A percentile compares a stretch with the other conserved stretches of the same genome.
phyloP scores from a whole-genome alignment of 1,140 invertebrate species.

The Platyscapa corneri region DNA sequence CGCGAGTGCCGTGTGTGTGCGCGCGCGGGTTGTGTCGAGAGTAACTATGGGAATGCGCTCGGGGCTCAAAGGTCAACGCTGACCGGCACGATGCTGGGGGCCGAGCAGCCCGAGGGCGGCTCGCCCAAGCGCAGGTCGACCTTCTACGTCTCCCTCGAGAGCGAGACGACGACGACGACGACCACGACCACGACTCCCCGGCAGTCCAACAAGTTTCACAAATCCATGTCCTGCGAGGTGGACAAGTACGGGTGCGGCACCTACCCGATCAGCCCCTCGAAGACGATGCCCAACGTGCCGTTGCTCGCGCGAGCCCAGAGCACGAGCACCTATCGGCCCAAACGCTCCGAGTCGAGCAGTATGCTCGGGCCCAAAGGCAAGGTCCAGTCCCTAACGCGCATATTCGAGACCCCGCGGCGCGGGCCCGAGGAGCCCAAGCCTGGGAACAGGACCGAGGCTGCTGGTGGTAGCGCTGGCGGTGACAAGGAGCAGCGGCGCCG shows the following conservation, averaged over 20 bases:
- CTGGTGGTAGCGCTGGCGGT: background rate
- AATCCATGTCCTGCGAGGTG: conserved; percentile 54
- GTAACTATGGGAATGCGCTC: background rate
- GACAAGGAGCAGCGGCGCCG: conserved; percentile 62
- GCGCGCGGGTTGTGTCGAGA: background rate
- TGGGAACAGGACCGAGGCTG: too few relatives aligned
- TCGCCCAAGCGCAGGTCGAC: conserved; percentile 73
- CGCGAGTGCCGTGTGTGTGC: conserved; percentile 5
- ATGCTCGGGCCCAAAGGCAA: conserved; percentile 63
- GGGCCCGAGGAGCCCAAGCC: background rate
- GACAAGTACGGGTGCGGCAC: conserved; percentile 66
- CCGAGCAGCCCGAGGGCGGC: conserved; percentile 56
- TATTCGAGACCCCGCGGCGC: conserved; percentile 65
- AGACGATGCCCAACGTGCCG: conserved; percentile 55
- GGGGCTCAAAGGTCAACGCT: background rate
- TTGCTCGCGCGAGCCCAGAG: conserved; percentile 64
- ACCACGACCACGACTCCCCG: conserved; percentile 53
- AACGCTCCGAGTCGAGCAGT: conserved; percentile 50
- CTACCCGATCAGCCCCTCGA: conserved; percentile 63
- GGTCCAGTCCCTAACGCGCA: conserved; percentile 71
- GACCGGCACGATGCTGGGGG: background rate
- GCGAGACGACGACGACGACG: conserved; percentile 46
- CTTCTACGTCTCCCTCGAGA: conserved; percentile 74
- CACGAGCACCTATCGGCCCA: conserved; percentile 56
- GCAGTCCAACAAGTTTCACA: conserved; percentile 56